Evolutionary conservation across 2,113 vertebrate genomes (phyloP).

Genomic region (Chloropsis hardwickii): DNA sequence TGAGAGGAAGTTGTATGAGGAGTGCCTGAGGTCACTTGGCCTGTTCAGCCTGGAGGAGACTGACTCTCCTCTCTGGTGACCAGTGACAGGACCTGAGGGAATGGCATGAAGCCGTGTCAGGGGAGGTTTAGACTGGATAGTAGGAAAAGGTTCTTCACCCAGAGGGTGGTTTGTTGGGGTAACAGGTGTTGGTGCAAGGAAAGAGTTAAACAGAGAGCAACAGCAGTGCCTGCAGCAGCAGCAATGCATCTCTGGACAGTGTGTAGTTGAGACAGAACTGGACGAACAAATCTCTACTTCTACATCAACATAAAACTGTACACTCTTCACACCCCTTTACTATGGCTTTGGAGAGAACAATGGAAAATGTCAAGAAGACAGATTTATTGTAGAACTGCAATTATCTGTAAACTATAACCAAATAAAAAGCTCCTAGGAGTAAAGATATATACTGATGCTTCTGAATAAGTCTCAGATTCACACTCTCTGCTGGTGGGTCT

Average conservation of each 20-base stretch:
- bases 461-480: not conserved
- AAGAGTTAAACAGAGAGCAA: not conserved
- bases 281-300: not conserved
- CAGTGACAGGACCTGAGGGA: too few relatives aligned
- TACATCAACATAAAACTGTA: not conserved
- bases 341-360: not conserved
- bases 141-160: not conserved
- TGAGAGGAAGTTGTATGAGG: too few relatives aligned
- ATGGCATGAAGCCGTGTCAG: not conserved
- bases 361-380: not conserved
- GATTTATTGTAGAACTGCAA: not conserved
- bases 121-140: not conserved
- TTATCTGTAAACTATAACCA: not conserved
- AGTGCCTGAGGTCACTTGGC: too few relatives aligned
- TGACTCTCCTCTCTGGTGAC: too few relatives aligned
- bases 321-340: not conserved
- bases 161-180: not conserved
- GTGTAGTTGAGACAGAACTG: not conserved
- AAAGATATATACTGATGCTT: not conserved
- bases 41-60: too few relatives aligned
- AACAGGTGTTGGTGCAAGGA: not conserved
- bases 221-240: not conserved
- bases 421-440: not conserved
- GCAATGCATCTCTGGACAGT: not conserved
- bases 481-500: not conserved